Evolutionary conservation across 2,113 vertebrate species (phyloP).

Genomic region (Proterorhinus semilunaris): DNA sequence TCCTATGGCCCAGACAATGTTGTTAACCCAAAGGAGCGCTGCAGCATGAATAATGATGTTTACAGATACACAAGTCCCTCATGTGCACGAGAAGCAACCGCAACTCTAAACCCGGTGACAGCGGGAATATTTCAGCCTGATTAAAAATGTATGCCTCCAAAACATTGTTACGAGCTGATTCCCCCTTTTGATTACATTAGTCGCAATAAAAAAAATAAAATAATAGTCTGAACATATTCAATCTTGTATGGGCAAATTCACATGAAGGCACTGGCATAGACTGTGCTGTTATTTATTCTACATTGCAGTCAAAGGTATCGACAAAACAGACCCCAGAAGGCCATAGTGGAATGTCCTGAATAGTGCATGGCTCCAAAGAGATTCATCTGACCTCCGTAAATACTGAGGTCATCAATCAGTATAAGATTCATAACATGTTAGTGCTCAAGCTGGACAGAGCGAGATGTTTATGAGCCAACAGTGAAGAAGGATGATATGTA

Average conservation of each 20-base stretch:
- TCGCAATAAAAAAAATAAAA: background rate
- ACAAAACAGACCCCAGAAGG: background rate
- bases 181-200: slow-evolving; percentile 5
- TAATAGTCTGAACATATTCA: background rate
- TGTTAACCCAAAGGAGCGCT: slow-evolving; percentile 2
- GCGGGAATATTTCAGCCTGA: background rate
- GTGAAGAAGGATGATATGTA: background rate
- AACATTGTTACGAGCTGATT: slow-evolving; percentile 3
- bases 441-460: background rate
- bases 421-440: background rate
- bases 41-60: slow-evolving; percentile 10
- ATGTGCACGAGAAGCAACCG: background rate
- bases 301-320: background rate
- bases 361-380: background rate
- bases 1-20: slow-evolving; percentile 5
- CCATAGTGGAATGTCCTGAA: background rate
- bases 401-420: slow-evolving; percentile 6
- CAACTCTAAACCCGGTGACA: background rate
- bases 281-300: background rate
- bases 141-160: slow-evolving; percentile 9
- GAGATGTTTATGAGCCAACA: background rate
- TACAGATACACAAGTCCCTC: slow-evolving; percentile 1
- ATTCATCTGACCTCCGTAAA: background rate
- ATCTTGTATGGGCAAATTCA: background rate
- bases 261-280: background rate